A percentile compares a stretch with the other conserved stretches of the same genome.
Conservation (phyloP, 2,797 vertebrate genomes). For the Channa striata region DNA sequence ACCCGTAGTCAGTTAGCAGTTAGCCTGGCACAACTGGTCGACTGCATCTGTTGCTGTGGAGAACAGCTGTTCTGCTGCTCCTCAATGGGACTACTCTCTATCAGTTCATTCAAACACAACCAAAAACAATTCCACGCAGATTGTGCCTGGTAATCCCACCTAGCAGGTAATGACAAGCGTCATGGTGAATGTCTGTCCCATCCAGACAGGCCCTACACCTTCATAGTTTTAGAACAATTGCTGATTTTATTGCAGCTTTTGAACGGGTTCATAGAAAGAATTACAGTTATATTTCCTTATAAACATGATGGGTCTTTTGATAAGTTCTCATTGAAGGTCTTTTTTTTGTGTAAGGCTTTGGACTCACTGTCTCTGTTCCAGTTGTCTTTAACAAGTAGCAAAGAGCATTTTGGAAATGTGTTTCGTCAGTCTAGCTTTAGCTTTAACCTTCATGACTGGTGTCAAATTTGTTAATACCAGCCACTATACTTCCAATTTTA, state of each 20-base stretch:
- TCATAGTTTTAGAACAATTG: no score
- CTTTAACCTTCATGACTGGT: no score
- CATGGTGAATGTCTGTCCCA: background rate
- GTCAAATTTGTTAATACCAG: no score
- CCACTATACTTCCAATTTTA: no score
- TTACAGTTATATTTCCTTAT: background rate
- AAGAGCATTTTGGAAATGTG: no score
- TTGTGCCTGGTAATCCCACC: conserved; percentile 3
- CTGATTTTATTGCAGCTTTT: no score
- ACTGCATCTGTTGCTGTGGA: conserved; percentile 82
- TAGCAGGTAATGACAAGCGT: background rate
- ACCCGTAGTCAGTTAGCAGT: conserved; percentile 58
- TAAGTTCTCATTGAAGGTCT: no score
- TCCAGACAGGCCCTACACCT: no score
- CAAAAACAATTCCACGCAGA: background rate
- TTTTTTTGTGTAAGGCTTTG: no score
- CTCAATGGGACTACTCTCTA: conserved; percentile 86
- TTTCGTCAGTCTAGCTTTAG: no score
- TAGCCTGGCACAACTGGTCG: conserved; percentile 85
- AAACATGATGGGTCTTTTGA: background rate
- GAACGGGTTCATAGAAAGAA: background rate
- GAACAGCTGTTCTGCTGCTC: conserved; percentile 84
- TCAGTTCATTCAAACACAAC: conserved; percentile 84
- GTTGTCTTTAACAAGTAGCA: no score
- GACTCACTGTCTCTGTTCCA: no score